A percentile compares a stretch with the other conserved stretches of the same genome.
Evolutionary conservation across 1,140 invertebrate genomes (phyloP).

Genomic region (Eufriesea mexicana): DNA sequence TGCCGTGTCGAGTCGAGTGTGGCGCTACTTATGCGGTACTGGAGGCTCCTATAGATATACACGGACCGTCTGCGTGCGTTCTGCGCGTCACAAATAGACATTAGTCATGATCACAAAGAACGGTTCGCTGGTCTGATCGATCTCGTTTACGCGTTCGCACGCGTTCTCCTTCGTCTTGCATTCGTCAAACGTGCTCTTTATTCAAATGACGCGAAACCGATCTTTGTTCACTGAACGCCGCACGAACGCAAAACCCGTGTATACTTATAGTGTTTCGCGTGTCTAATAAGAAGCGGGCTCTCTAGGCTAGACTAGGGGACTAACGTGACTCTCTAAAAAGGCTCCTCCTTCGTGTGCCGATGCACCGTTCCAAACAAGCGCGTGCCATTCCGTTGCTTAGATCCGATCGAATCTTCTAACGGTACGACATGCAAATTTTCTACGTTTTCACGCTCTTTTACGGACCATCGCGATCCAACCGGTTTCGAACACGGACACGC

Average conservation of each 20-base stretch:
- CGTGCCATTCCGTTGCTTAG: constrained; percentile 32
- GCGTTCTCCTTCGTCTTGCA: not conserved
- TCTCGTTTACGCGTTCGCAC: not conserved
- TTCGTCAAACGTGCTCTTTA: not conserved
- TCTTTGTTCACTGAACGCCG: constrained; percentile 28
- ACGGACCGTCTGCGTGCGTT: constrained; percentile 29
- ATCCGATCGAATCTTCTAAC: constrained; percentile 30
- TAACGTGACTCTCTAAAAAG: constrained; percentile 60
- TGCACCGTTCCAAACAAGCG: constrained; percentile 48
- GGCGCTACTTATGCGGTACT: constrained; percentile 77
- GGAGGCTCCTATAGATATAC: constrained; percentile 77
- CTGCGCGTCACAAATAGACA: constrained; percentile 8
- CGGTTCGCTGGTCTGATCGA: not conserved
- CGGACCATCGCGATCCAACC: not conserved
- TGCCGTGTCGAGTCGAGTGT: constrained; percentile 78
- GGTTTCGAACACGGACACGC: not conserved
- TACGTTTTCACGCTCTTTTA: not conserved
- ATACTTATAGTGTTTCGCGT: constrained; percentile 52
- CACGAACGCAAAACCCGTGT: constrained; percentile 39
- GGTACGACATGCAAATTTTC: constrained; percentile 34
- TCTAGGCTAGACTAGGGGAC: constrained; percentile 64
- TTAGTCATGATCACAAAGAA: not conserved
- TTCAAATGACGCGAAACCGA: not conserved
- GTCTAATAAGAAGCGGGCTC: constrained; percentile 63
- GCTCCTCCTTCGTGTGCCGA: constrained; percentile 32